Evolutionary conservation across 2,797 vertebrate species (phyloP), one percentile per base, ranked within the genome.

Genomic region (Xerus rutilus): DNA sequence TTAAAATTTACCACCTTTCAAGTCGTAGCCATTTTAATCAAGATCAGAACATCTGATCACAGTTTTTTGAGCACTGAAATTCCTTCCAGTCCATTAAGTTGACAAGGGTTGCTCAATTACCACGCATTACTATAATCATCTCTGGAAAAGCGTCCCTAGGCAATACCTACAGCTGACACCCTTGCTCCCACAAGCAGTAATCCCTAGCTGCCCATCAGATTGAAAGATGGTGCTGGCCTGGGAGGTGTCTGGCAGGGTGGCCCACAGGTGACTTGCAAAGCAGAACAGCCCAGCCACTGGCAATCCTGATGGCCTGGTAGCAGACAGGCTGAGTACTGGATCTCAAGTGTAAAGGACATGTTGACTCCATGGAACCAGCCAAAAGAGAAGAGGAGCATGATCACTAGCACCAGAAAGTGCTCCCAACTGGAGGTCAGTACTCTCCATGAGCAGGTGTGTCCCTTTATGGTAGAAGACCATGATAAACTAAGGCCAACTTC

Each of bases 51-150:
- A 70, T 74, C 83, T 64, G 74, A 94, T 91, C 74, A 74, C 62
- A 91, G 86, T 43, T 94, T 92, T 92, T 4, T 18, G 57, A 86
- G 89, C 83, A 70, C 69, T 93, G 64, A 88, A 77, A 86, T 93
- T 67, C n/a, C 93, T 97, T 95, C 91, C 57, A 70, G 92, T 83
- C 96, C 86, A 91, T 97, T 95, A 96, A 35, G 83, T 72, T 83
- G 91, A 97, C 86, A 94, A 90, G 79, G 57, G 67, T 70, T 45
- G 74, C 77, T 93, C 96, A 79, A 86, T 96, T 93, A 94, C 86
- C 28, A 47, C 84, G 74, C 65, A 79, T 54, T 86, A 64, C 78
- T 54, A 14, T 74, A 74, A 88, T 86, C 82, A 43, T 39, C 35
- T 0, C 43, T 4, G 49, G 72, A 49, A 74, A 78, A 92, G 23